These are phyloP conservation scores for Acromyrmex heyeri DNA, from an alignment of 1,140 invertebrate species.

Conservation along the genomic window DNA sequence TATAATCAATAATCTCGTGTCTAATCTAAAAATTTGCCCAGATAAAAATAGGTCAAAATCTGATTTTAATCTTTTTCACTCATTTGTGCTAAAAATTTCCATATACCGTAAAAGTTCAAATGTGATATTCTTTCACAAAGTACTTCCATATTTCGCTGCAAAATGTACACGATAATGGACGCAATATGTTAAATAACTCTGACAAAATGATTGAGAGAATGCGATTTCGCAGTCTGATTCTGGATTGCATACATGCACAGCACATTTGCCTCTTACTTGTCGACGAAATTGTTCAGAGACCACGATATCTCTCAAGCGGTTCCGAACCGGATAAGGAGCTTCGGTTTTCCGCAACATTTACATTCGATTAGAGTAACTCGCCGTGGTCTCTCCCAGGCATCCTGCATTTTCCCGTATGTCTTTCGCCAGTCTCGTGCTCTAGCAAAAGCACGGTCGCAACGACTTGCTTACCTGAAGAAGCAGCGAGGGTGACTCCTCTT, in stretches of 20 bases:
- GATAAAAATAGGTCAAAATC: too few relatives aligned
- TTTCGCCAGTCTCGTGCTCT: constrained; percentile 28
- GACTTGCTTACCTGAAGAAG: constrained; percentile 79
- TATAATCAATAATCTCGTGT: background rate
- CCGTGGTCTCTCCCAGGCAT: background rate
- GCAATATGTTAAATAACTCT: constrained; percentile 4
- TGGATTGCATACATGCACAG: background rate
- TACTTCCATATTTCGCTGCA: background rate
- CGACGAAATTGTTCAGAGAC: constrained; percentile 39
- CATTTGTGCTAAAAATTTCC: background rate
- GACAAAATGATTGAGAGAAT: background rate
- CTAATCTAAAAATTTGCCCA: background rate
- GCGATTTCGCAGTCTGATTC: constrained; percentile 5
- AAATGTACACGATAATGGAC: background rate
- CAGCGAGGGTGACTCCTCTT: constrained; percentile 69
- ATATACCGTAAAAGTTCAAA: background rate
- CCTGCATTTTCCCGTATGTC: constrained; percentile 58
- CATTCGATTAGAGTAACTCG: constrained; percentile 80
- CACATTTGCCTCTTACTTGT: constrained; percentile 51
- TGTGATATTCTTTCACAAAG: background rate
- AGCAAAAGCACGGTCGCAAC: constrained; percentile 67
- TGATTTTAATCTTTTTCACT: too few relatives aligned
- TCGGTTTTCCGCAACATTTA: constrained; percentile 83
- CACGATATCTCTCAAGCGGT: constrained; percentile 62
- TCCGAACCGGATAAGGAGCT: constrained; percentile 78